Conservation (phyloP, 92 coral and sea anemone genomes). For the Zoanthus gigantus region DNA sequence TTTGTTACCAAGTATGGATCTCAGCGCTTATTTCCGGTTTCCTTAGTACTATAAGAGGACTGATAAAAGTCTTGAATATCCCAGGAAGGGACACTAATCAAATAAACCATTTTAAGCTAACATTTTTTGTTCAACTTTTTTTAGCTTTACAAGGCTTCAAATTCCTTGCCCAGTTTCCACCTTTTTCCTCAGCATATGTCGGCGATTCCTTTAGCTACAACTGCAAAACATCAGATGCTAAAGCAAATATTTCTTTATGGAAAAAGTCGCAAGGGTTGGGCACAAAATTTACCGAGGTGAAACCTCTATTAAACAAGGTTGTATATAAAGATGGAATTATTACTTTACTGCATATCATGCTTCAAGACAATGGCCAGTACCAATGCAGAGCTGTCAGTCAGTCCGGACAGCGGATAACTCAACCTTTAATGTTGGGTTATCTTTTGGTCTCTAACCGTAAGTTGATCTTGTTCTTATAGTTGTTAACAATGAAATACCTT, state of each 20-base stretch:
- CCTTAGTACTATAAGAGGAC: too few species aligned
- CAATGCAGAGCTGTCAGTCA: slow-evolving; percentile 29
- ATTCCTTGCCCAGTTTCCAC: not conserved
- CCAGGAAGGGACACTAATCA: too few species aligned
- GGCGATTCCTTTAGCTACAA: not conserved
- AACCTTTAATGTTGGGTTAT: not conserved
- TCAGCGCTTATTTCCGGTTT: too few species aligned
- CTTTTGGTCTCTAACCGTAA: not conserved
- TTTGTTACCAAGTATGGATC: too few species aligned
- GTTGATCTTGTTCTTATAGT: not conserved
- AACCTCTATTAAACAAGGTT: not conserved
- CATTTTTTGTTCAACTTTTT: not conserved
- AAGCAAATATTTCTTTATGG: slow-evolving; percentile 24
- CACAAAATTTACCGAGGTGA: not conserved
- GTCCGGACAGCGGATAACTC: not conserved
- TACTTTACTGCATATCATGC: not conserved
- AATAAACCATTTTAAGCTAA: too few species aligned
- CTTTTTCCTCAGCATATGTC: not conserved
- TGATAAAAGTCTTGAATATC: too few species aligned
- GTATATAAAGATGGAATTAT: not conserved
- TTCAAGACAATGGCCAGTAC: not conserved
- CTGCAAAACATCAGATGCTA: slow-evolving; percentile 13
- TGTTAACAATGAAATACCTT: too few species aligned
- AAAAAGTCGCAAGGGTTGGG: not conserved
- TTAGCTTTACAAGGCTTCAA: not conserved